Evolutionary conservation across 2,888 invertebrate genomes (phyloP), one percentile per base, ranked within the genome.

Genomic region (Perizoma affinitatum): DNA sequence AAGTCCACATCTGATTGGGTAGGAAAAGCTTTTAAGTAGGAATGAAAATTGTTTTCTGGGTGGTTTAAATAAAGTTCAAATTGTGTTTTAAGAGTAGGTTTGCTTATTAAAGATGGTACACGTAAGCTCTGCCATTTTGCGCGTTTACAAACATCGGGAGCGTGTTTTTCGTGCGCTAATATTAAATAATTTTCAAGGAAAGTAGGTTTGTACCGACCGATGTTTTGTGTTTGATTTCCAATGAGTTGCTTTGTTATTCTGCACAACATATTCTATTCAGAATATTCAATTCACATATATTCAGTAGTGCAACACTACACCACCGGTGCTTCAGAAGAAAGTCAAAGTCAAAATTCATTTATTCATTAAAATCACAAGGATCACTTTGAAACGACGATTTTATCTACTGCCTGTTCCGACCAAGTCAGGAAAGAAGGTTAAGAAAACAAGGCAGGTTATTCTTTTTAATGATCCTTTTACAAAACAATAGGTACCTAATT

Each of bases 121-220:
- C 85, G 84, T 88, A 82, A 75, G 80, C 80, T 86, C 85, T 79
- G 72, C 74, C 76, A 75, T 78, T 78, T 80, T 83, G 75, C 74
- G 73, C 75, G 86, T 90, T 91, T 91, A 90, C 89, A 88, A 90
- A 90, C 87, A 80, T 75, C 65, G 64, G 50, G 47, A 47, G 79
- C 77, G 78, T 75, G 89, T 83, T 88, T 88, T 86, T 86, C 83
- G 79, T 79, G 68, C 73, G 71, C 69, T 78, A 79, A 84, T 73
- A 85, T 88, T 85, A 84, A 88, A 87, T 88, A 84, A 85, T 87
- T 84, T 82, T 80, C 76, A 72, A 68, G 79, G 75, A 86, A 82
- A 79, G 70, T 80, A 79, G 82, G 77, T 82, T 82, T 1, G 5
- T 11, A 11, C 22, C 22, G 11, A 22, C 76, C 65, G 63, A 64